These are phyloP conservation scores for Xestia xanthographa DNA, from an alignment of 2,888 invertebrate species.

Conservation along the genomic window DNA sequence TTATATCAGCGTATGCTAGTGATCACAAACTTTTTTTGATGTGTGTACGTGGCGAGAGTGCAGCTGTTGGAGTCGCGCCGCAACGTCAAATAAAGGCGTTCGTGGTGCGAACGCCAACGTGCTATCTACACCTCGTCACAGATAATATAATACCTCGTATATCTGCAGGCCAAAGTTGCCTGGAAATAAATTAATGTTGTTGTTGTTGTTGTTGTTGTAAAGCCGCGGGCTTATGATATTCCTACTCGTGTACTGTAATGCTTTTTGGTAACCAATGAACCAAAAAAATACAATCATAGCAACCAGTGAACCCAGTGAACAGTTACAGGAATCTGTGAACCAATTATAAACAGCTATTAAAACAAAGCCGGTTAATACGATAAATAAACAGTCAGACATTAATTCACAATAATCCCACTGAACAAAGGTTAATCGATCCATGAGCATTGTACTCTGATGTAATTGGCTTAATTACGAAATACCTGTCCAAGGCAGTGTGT, in stretches of 20 bases:
- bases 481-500: conserved; percentile 34
- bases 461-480: conserved; percentile 54
- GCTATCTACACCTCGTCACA: too few species aligned
- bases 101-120: too few species aligned
- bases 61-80: too few species aligned
- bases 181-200: too few species aligned
- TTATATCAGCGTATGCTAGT: too few species aligned
- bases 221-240: neutral
- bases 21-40: too few species aligned
- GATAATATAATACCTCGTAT: too few species aligned
- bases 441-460: conserved; percentile 31
- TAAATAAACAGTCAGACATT: conserved; percentile 2
- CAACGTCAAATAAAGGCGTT: too few species aligned
- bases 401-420: conserved; percentile 22
- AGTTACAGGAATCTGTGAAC: neutral
- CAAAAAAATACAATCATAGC: neutral
- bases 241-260: neutral
- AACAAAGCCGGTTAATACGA: neutral
- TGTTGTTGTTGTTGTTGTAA: too few species aligned
- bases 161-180: too few species aligned
- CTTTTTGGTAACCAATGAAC: neutral
- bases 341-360: neutral
- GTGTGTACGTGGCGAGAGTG: too few species aligned
- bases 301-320: neutral
- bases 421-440: conserved; percentile 32